Conservation (phyloP, 2,113 vertebrate species). For the Azemiops feae region DNA sequence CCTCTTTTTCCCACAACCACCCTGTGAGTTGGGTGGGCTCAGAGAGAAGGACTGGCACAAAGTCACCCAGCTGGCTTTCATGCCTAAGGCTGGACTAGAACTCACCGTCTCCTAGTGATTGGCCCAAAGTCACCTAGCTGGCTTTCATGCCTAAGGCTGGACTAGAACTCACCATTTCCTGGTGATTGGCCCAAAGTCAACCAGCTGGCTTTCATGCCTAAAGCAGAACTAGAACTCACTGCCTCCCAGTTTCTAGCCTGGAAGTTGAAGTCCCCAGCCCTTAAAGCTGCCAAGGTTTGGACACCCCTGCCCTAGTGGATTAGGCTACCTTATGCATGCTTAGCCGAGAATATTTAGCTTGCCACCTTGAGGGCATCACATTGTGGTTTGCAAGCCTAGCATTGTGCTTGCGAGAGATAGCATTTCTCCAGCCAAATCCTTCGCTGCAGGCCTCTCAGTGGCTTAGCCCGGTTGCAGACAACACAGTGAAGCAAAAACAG, state of each 20-base stretch:
- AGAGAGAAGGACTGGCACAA: neutral
- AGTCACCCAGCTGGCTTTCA: neutral
- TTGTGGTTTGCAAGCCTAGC: neutral
- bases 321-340: neutral
- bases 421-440: neutral
- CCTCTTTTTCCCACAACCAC: no score
- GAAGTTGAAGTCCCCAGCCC: neutral
- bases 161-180: neutral
- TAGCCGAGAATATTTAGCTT: neutral
- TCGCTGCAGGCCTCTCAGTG: neutral
- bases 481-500: neutral
- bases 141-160: no score
- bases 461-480: neutral
- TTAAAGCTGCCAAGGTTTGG: neutral
- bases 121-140: no score
- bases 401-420: neutral
- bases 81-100: fast-evolving
- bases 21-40: neutral
- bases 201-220: neutral
- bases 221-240: neutral
- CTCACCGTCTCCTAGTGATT: no score
- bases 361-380: neutral
- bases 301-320: neutral
- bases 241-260: neutral
- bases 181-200: neutral